Percentiles rank a stretch among this genome's conserved stretches.
These are phyloP conservation scores for Sphaerodactylus townsendi DNA, from an alignment of 2,113 vertebrate genomes.

Conservation along the genomic window DNA sequence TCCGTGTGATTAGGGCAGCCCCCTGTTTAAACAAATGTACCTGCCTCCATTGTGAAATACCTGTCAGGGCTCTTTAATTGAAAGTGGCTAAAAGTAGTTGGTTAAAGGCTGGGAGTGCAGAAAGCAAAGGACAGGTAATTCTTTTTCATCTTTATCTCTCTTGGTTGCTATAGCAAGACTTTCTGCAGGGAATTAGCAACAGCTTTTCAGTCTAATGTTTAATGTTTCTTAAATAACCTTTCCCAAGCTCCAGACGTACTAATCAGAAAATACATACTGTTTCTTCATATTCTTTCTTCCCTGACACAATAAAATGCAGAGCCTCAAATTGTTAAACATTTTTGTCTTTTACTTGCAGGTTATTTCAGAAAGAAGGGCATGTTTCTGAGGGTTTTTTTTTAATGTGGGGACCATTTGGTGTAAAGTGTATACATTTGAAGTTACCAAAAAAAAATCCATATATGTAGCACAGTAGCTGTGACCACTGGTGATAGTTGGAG, in stretches of 20 bases:
- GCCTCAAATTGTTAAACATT: conserved; percentile 30
- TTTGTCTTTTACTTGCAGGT: not conserved
- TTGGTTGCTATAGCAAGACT: conserved; percentile 48
- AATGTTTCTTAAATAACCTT: conserved; percentile 54
- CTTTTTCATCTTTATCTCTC: conserved; percentile 56
- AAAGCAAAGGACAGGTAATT: conserved; percentile 42
- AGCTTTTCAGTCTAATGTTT: conserved; percentile 49
- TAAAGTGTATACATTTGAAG: conserved; percentile 39
- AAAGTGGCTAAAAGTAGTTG: conserved; percentile 40
- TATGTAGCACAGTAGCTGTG: conserved; percentile 10
- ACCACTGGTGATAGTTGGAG: conserved; percentile 36
- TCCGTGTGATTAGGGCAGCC: not conserved
- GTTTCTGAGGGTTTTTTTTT: not conserved
- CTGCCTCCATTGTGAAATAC: conserved; percentile 48
- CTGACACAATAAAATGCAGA: not conserved
- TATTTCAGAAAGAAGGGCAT: conserved; percentile 31
- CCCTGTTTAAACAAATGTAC: conserved; percentile 20
- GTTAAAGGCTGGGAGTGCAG: conserved; percentile 32
- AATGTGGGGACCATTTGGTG: conserved; percentile 23
- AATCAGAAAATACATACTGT: conserved; percentile 50
- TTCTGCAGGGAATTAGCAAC: conserved; percentile 48
- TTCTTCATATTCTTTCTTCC: conserved; percentile 37
- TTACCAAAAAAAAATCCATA: not conserved
- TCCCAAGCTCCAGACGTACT: conserved; percentile 20
- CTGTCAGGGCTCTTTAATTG: conserved; percentile 48